Base-by-base conservation (phyloP, 1,140 invertebrate species). In the Temnothorax nylanderi region DNA sequence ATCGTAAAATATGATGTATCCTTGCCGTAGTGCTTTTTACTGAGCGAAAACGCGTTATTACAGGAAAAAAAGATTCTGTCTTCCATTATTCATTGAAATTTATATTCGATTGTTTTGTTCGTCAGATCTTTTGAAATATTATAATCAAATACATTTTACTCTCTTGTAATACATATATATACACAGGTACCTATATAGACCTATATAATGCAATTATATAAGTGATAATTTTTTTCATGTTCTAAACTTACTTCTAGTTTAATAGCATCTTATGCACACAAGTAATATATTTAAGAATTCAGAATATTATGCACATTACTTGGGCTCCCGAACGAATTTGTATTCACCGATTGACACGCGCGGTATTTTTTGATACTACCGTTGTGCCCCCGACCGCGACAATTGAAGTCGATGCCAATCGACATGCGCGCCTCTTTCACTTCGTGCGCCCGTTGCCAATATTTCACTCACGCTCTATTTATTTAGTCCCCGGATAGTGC, bases 391-490 rank as follows among this genome's bases (percentile, higher is more conserved):
- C 26, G 26, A 1, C 41, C 11, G 69, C 67, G 32, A 74, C 69
- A 82, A 74, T 74, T 71, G 80, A 74, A 47, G 32, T 74, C 65
- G 26, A 72, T 26, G 67, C 13, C 67, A 64, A 80, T 67, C 11
- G 62, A 44, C 60, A 32, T 37, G 41, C 64, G 49, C 44, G 41
- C 6, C 34, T 49, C 62, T 65, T 65, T 49, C 64, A 51, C 41
- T 65, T 49, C 44, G 44, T 47, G 34, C 80, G 26, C 41, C 26
- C 26, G 80, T 74, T 82, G 56, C 54, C 80, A 74, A 84, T 84
- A 84, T 75, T 75, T 84, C 54, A 84, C 80, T 84, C 80, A 84
- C 80, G 80, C 69, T 84, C 80, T 84, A 84, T 75, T 84, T 84
- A 84, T 84, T 75, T 84, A 75, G 54, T 75, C 69, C 54, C 80